Base-by-base conservation (phyloP, 2,797 vertebrate genomes). In the Ibycter americanus region DNA sequence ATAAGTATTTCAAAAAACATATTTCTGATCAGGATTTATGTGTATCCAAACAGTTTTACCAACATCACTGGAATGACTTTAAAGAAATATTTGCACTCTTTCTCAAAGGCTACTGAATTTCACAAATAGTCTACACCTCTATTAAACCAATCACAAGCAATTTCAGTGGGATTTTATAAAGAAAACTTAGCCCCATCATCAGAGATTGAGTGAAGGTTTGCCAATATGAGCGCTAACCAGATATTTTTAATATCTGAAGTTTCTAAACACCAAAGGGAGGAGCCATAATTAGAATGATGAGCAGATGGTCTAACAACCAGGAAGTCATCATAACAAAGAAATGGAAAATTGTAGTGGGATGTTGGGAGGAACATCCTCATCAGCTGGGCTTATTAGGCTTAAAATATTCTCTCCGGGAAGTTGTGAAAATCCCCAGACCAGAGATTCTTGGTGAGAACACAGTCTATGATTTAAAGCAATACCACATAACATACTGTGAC, bases 401-500 rank as follows among this genome's bases (percentile, higher is more conserved):
- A 22, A 70, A 81, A 44, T n/a, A 74, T 12, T 58, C 6, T 58
- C 21, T 82, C 4, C 20, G 12, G 18, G 12, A 83, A 51, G 9
- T 14, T 52, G 16, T 71, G 27, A 63, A 71, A 82, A 22, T 38
- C 2, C 3, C 4, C 6, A 51, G 7, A 79, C 67, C 21, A 38
- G 27, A 51, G 12, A 12, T 3, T 58, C 5, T 22, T 61, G 16
- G 12, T 25, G 5, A 74, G 17, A 66, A 47, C 6, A 38, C 1
- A 34, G 12, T 34, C 6, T 13, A 34, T 4, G 0, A 38, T 73
- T 84, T 59, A 46, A 66, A 58, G 9, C 4, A 66, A 7, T 18
- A 49, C 31, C 2, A 4, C 4, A 13, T n/a, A 70, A 21, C 21
- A 47, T 5, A 3, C 6, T 9, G 2, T 31, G 18, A 0, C 6